Conservation (phyloP, 2,797 vertebrate species). For the Glossophaga mutica region DNA sequence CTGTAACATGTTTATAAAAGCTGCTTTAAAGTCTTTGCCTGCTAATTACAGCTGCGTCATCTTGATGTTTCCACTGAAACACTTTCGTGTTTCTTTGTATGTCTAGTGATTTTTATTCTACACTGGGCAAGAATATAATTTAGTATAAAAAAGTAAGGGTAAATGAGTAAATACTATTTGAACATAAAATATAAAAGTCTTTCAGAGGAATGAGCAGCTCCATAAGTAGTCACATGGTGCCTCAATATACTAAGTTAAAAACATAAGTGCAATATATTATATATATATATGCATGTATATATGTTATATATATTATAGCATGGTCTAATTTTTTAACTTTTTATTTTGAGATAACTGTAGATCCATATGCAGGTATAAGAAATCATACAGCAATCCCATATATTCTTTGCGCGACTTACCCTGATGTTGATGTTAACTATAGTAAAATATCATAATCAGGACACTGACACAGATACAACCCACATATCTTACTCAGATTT, state of each 20-base stretch:
- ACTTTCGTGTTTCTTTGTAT: neutral
- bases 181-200: neutral
- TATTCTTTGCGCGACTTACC: neutral
- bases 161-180: neutral
- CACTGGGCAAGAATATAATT: neutral
- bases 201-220: neutral
- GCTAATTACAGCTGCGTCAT: neutral
- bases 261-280: neutral
- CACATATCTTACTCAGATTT: neutral
- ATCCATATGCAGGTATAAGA: neutral
- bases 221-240: neutral
- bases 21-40: constrained; percentile 1
- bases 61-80: neutral
- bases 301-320: neutral
- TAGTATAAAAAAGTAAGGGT: neutral
- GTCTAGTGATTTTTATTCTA: neutral
- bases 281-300: neutral
- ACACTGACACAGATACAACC: neutral
- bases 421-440: neutral
- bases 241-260: neutral
- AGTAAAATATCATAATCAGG: neutral
- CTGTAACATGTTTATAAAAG: neutral
- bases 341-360: neutral
- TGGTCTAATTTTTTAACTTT: neutral
- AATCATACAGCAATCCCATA: neutral